A percentile compares a stretch with the other conserved stretches of the same genome.
phyloP scores from a whole-genome alignment of 2,888 invertebrate genomes.

The Cyclophora punctaria region DNA sequence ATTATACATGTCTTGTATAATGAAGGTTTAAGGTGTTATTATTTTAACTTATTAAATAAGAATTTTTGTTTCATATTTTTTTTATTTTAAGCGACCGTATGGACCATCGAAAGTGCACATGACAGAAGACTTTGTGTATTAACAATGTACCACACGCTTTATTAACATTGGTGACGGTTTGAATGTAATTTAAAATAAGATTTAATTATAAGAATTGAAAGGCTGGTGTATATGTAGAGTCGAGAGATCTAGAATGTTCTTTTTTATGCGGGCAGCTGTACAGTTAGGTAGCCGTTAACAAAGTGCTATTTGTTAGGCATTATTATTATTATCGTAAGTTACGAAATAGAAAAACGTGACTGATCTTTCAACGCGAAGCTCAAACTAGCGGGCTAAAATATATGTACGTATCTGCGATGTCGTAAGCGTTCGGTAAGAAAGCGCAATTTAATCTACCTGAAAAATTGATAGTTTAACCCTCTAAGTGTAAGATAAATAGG shows the following conservation, averaged over 20 bases:
- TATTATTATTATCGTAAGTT: too few species aligned
- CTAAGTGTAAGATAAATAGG: too few species aligned
- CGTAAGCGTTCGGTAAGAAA: too few species aligned
- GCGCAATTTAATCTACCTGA: too few species aligned
- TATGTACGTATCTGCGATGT: too few species aligned
- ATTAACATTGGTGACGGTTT: slow-evolving; percentile 63
- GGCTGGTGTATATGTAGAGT: slow-evolving; percentile 51
- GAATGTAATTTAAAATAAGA: slow-evolving; percentile 27
- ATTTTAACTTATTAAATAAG: not conserved
- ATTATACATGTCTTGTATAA: too few species aligned
- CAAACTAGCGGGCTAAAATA: too few species aligned
- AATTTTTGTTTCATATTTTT: slow-evolving; percentile 1
- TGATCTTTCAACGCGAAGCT: too few species aligned
- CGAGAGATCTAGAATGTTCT: slow-evolving; percentile 22
- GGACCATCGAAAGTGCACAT: slow-evolving; percentile 71
- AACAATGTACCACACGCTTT: slow-evolving; percentile 28
- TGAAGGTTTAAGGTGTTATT: too few species aligned
- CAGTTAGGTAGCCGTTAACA: not conserved
- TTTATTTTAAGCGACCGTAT: slow-evolving; percentile 36
- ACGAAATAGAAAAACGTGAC: too few species aligned
- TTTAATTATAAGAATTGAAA: slow-evolving; percentile 30
- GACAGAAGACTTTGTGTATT: slow-evolving; percentile 35
- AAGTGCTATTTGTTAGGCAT: too few species aligned
- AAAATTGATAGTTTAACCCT: too few species aligned
- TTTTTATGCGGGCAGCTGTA: slow-evolving; percentile 12